These are phyloP conservation scores for Papilio xuthus DNA, from an alignment of 1,140 invertebrate species.

Conservation along the genomic window DNA sequence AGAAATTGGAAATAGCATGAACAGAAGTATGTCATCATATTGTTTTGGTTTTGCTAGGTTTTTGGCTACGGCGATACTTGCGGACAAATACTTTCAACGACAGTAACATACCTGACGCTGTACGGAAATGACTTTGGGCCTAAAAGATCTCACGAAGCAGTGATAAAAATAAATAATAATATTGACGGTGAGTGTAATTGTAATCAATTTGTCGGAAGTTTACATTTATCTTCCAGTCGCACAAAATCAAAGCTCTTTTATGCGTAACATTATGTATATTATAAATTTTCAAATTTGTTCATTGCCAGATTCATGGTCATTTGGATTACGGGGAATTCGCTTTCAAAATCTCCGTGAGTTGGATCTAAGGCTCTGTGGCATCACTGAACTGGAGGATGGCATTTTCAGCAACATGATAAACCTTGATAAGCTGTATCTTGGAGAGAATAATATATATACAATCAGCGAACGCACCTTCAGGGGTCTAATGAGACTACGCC, in stretches of 20 bases:
- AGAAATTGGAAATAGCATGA: no score
- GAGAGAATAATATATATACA: constrained; percentile 78
- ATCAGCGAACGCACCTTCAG: constrained; percentile 71
- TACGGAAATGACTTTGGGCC: constrained; percentile 68
- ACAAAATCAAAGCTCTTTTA: neutral
- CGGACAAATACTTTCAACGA: constrained; percentile 46
- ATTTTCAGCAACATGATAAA: constrained; percentile 75
- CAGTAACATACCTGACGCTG: constrained; percentile 65
- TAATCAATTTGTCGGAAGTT: neutral
- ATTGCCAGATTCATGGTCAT: constrained; percentile 50
- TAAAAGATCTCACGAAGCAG: constrained; percentile 8
- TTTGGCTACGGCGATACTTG: constrained; percentile 50
- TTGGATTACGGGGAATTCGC: constrained; percentile 45
- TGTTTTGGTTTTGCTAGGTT: constrained; percentile 52
- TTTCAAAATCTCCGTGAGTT: constrained; percentile 75
- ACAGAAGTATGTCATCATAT: no score
- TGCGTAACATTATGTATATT: no score
- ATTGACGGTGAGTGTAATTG: neutral
- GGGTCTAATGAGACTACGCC: constrained; percentile 65
- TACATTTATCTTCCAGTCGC: constrained; percentile 48
- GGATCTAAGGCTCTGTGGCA: constrained; percentile 82
- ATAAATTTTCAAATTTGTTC: no score
- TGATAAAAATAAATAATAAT: constrained; percentile 26
- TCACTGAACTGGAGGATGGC: constrained; percentile 67
- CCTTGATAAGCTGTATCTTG: constrained; percentile 77